phyloP scores from a whole-genome alignment of 2,113 vertebrate genomes.

The Drymodes brunneopygia region DNA sequence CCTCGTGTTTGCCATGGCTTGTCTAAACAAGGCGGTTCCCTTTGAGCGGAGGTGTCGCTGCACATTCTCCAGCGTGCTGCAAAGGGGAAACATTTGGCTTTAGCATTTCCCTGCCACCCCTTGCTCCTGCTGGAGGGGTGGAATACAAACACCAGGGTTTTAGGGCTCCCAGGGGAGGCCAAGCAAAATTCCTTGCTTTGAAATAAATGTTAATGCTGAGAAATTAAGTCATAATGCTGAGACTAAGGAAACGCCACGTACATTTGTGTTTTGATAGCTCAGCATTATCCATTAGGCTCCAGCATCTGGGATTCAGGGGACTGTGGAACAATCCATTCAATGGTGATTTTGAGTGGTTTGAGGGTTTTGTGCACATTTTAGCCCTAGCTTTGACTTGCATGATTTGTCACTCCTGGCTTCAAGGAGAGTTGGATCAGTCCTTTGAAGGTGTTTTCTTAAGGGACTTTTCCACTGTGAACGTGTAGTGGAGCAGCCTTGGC shows the following conservation, averaged over 20 bases:
- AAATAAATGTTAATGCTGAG: constrained; percentile 27
- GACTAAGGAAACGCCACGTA: not conserved
- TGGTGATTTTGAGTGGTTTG: not conserved
- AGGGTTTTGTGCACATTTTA: not conserved
- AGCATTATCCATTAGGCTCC: not conserved
- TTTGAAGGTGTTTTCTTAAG: constrained; percentile 25
- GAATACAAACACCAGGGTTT: constrained; percentile 57
- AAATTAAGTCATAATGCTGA: not conserved
- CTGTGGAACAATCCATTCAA: not conserved
- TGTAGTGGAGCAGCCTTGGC: not conserved
- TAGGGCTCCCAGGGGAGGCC: constrained; percentile 43
- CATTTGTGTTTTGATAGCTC: not conserved
- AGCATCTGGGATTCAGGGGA: not conserved
- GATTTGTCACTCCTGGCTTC: not conserved
- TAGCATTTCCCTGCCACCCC: constrained; percentile 25
- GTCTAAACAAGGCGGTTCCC: constrained; percentile 30
- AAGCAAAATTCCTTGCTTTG: constrained; percentile 40
- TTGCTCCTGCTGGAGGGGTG: not conserved
- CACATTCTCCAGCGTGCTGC: constrained; percentile 42
- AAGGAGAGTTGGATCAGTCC: not conserved
- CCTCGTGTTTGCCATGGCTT: constrained; percentile 35
- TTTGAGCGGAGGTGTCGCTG: constrained; percentile 58
- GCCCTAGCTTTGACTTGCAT: not conserved
- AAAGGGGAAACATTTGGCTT: constrained; percentile 63
- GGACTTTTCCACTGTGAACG: not conserved